phyloP scores from a whole-genome alignment of 2,113 vertebrate genomes.

The Triplophysa dalaica region DNA sequence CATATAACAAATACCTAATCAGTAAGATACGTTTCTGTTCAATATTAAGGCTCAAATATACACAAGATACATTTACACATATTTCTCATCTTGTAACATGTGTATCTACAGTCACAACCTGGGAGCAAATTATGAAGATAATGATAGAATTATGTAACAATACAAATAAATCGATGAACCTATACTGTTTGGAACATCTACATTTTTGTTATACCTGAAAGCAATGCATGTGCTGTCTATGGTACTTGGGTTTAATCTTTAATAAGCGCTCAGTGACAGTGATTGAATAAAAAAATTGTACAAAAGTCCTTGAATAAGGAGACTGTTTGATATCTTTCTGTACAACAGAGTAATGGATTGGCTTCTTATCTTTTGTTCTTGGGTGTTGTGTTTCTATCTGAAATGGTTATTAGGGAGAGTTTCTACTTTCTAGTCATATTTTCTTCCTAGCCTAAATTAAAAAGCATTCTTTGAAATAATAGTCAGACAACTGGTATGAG shows the following conservation, averaged over 20 bases:
- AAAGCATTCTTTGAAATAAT: neutral
- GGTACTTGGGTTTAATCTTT: slow-evolving; percentile 10
- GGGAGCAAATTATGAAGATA: too few species aligned
- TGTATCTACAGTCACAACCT: too few species aligned
- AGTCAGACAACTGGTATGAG: neutral
- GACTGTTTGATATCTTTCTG: neutral
- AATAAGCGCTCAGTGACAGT: neutral
- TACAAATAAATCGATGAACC: too few species aligned
- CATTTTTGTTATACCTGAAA: neutral
- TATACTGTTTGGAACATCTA: neutral
- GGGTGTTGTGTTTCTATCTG: too few species aligned
- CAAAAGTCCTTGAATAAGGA: neutral
- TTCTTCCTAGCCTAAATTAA: neutral
- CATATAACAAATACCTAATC: too few species aligned
- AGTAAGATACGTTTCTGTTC: too few species aligned
- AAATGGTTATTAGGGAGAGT: too few species aligned
- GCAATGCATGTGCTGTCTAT: neutral
- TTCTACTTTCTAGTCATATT: neutral
- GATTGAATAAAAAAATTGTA: slow-evolving; percentile 23
- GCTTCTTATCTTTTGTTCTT: neutral
- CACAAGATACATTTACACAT: too few species aligned
- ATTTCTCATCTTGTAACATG: too few species aligned
- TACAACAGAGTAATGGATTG: neutral
- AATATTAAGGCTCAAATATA: too few species aligned
- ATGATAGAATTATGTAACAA: too few species aligned